Evolutionary conservation across 2,888 invertebrate genomes (phyloP).

Genomic region (Globia sparganii): DNA sequence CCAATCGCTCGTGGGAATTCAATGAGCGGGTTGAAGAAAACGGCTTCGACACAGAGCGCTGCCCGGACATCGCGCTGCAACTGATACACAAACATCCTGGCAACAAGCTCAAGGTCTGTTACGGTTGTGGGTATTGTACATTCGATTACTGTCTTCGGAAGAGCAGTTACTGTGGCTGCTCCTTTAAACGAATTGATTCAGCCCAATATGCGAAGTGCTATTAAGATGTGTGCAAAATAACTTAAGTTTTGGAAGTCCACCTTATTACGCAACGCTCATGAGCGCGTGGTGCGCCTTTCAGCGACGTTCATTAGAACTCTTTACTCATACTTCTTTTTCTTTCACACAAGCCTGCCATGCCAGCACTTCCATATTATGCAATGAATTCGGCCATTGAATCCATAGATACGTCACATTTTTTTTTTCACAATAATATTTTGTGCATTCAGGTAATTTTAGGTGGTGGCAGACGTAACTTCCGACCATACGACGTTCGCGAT

Average conservation of each 20-base stretch:
- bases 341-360: background rate
- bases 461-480: constrained; percentile 92
- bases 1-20: constrained; percentile 93
- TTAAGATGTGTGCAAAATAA: background rate
- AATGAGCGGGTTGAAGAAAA: constrained; percentile 87
- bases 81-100: constrained; percentile 92
- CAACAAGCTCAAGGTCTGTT: constrained; percentile 91
- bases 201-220: background rate
- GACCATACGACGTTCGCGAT: constrained; percentile 88
- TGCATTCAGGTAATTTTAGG: constrained; percentile 91
- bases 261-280: background rate
- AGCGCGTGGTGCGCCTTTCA: background rate
- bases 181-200: background rate
- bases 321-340: background rate
- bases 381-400: background rate
- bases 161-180: background rate
- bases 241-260: background rate
- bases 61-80: constrained; percentile 93
- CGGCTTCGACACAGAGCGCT: constrained; percentile 84
- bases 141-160: background rate
- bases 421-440: background rate
- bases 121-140: background rate
- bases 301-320: too few species aligned
- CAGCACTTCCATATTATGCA: background rate
- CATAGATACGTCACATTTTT: background rate